These are phyloP conservation scores for Lasaia peninsularis DNA, from an alignment of 1,140 invertebrate species.

Conservation along the genomic window DNA sequence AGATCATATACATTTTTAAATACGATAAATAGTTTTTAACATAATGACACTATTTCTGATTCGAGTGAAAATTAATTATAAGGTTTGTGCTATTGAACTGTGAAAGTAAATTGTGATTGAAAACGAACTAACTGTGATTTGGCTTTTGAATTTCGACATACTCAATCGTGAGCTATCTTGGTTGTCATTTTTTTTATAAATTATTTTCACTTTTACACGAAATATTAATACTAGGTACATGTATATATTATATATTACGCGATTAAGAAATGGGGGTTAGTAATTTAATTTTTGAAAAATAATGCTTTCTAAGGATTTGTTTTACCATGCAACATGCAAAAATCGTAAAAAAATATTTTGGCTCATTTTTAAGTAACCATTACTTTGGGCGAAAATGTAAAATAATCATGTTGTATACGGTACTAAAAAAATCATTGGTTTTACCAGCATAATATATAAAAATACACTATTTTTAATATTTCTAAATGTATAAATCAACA, in stretches of 20 bases:
- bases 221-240: background rate
- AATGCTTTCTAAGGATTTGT: background rate
- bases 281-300: background rate
- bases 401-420: too few species aligned
- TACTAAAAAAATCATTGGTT: too few species aligned
- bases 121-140: background rate
- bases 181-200: background rate
- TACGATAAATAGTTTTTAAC: too few species aligned
- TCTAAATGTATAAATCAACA: too few species aligned
- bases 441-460: too few species aligned
- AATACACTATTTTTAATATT: too few species aligned
- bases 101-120: background rate
- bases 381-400: too few species aligned
- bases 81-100: background rate
- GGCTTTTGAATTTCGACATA: background rate
- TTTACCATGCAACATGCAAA: too few species aligned
- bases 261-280: background rate
- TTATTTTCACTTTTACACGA: background rate
- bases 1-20: too few species aligned
- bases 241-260: background rate
- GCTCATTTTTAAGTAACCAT: too few species aligned
- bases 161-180: background rate
- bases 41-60: background rate
- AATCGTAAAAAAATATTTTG: too few species aligned
- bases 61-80: background rate